A percentile compares a stretch with the other conserved stretches of the same genome.
Evolutionary conservation across 2,797 vertebrate genomes (phyloP).

Genomic region (Florisuga fusca): DNA sequence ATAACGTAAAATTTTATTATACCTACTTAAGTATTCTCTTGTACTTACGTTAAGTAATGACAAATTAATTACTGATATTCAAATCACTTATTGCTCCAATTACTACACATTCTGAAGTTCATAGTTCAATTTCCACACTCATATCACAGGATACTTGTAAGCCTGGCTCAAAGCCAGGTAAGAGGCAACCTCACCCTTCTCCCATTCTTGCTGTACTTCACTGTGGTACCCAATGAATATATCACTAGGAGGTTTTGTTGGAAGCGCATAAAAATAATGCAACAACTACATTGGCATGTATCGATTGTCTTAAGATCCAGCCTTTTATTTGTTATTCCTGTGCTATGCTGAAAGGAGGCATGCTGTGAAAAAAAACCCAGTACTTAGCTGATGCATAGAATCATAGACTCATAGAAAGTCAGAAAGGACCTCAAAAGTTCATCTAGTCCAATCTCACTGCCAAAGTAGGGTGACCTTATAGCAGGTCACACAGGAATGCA

Average conservation of each 20-base stretch:
- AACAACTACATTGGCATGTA: background rate
- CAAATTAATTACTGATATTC: slow-evolving; percentile 46
- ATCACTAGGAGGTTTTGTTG: slow-evolving; percentile 7
- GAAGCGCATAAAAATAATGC: slow-evolving; percentile 1
- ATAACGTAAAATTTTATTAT: background rate
- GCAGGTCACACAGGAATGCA: too few relatives aligned
- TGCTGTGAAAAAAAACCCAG: background rate
- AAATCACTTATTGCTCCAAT: slow-evolving; percentile 36
- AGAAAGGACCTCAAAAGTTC: too few relatives aligned
- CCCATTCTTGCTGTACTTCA: background rate
- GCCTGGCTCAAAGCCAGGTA: slow-evolving; percentile 1
- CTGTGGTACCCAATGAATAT: slow-evolving; percentile 5
- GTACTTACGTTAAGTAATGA: slow-evolving; percentile 20
- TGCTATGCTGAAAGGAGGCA: background rate
- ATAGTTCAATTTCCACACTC: slow-evolving; percentile 44
- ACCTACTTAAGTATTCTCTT: slow-evolving; percentile 33
- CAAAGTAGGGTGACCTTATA: too few relatives aligned
- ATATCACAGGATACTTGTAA: slow-evolving; percentile 8
- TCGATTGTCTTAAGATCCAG: background rate
- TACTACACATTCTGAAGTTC: slow-evolving; percentile 17
- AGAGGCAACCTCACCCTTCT: background rate
- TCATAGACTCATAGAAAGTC: too few relatives aligned
- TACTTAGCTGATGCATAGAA: background rate
- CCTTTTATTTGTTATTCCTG: background rate
- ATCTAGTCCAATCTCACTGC: too few relatives aligned